phyloP scores from a whole-genome alignment of 2,888 invertebrate genomes.

The Cyaniris semiargus region DNA sequence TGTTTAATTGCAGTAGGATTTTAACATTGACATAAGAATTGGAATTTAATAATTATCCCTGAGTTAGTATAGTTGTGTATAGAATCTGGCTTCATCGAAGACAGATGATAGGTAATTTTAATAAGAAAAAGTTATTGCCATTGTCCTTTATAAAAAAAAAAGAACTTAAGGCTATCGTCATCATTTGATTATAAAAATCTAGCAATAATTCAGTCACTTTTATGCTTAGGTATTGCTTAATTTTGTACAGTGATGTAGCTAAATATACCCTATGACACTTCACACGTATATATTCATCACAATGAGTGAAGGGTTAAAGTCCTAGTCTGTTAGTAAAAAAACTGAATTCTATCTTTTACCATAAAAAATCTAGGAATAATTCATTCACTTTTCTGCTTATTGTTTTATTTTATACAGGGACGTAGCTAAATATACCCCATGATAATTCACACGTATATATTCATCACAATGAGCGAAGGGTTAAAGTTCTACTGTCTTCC shows the following conservation, averaged over 20 bases:
- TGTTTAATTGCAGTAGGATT: neutral
- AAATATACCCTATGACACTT: neutral
- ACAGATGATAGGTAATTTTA: no score
- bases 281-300: neutral
- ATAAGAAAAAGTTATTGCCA: no score
- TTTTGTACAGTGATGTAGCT: neutral
- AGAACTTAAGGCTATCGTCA: no score
- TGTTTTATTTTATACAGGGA: neutral
- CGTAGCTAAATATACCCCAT: neutral
- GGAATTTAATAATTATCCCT: no score
- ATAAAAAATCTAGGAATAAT: no score
- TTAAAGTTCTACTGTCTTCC: slow-evolving; percentile 2
- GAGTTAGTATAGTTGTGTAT: no score
- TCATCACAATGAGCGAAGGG: neutral
- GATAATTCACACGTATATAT: neutral
- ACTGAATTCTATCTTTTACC: no score
- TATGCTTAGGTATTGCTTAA: neutral
- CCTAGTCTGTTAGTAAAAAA: neutral
- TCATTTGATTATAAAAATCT: no score
- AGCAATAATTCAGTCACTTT: neutral
- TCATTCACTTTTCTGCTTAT: neutral
- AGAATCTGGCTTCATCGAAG: no score
- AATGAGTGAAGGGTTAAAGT: neutral
- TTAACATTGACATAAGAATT: no score
- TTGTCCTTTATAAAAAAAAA: no score